Evolutionary conservation across 2,113 vertebrate species (phyloP).

Genomic region (Poecilia latipinna): DNA sequence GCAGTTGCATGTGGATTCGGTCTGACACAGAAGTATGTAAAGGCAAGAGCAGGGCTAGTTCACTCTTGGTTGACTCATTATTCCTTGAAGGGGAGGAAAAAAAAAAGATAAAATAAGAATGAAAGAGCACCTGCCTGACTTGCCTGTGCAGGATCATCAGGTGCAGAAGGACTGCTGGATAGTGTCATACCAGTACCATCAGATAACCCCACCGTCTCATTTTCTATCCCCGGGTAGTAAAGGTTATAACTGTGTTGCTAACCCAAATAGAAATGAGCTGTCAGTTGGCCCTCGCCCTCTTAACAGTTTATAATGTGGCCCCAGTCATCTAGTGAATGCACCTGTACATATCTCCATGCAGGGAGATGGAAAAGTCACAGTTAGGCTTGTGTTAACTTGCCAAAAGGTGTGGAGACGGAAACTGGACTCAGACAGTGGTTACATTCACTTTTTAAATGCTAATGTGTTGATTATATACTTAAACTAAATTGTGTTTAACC

Average conservation of each 20-base stretch:
- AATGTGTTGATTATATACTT: background rate
- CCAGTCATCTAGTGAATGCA: conserved; percentile 25
- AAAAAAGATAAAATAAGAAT: conserved; percentile 22
- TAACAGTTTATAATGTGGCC: conserved; percentile 23
- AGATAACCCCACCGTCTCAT: conserved; percentile 30
- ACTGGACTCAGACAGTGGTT: conserved; percentile 1
- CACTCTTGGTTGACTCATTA: conserved; percentile 54
- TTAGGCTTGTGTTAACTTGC: conserved; percentile 14
- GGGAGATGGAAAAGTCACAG: conserved; percentile 3
- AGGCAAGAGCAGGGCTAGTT: conserved; percentile 34
- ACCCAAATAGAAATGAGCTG: conserved; percentile 52
- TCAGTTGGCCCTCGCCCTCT: conserved; percentile 29
- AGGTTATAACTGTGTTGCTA: conserved; percentile 26
- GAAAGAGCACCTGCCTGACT: conserved; percentile 50
- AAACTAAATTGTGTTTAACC: background rate
- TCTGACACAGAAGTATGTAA: conserved; percentile 44
- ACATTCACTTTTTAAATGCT: conserved; percentile 2
- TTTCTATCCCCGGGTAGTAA: conserved; percentile 34
- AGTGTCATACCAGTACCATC: conserved; percentile 6
- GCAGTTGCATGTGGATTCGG: conserved; percentile 33
- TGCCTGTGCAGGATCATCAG: conserved; percentile 57
- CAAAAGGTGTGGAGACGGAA: conserved; percentile 13
- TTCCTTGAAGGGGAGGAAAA: conserved; percentile 14
- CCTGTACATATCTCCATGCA: conserved; percentile 13
- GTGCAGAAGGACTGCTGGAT: conserved; percentile 22